Evolutionary conservation across 2,888 invertebrate genomes (phyloP).

Genomic region (Itoplectis maculator): DNA sequence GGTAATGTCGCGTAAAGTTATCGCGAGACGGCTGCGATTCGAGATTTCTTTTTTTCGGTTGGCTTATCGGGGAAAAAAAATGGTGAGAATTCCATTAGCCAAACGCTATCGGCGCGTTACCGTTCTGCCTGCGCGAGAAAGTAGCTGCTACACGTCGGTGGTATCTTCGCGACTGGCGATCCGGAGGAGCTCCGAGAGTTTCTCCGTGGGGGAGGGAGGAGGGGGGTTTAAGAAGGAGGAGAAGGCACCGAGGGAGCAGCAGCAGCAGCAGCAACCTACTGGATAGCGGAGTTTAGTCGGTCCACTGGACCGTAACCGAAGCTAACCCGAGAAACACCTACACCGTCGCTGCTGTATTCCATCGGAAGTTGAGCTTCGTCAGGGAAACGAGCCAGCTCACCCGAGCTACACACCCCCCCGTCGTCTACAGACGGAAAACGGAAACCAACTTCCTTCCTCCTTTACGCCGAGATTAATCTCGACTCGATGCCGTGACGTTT

Average conservation of each 20-base stretch:
- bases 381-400: conserved; percentile 69
- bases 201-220: conserved; percentile 9
- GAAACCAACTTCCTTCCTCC: conserved; percentile 82
- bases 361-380: conserved; percentile 79
- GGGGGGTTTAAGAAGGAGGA: conserved; percentile 22
- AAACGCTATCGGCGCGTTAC: conserved; percentile 40
- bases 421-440: conserved; percentile 79
- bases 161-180: conserved; percentile 28
- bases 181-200: conserved; percentile 22
- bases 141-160: not conserved
- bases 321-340: conserved; percentile 79
- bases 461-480: conserved; percentile 80
- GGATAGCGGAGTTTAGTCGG: conserved; percentile 81
- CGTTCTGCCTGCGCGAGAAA: not conserved
- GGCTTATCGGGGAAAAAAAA: conserved; percentile 35
- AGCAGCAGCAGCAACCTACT: conserved; percentile 39
- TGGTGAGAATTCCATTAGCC: conserved; percentile 73
- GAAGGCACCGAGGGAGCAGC: too few species aligned
- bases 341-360: conserved; percentile 56
- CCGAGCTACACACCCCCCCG: conserved; percentile 71
- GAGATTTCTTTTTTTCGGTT: not conserved
- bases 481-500: conserved; percentile 61
- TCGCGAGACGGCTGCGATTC: conserved; percentile 62
- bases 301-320: conserved; percentile 83
- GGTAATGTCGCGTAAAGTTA: conserved; percentile 79